Conservation (phyloP, 1,140 invertebrate species). For the Rhopalosiphum maidis region DNA sequence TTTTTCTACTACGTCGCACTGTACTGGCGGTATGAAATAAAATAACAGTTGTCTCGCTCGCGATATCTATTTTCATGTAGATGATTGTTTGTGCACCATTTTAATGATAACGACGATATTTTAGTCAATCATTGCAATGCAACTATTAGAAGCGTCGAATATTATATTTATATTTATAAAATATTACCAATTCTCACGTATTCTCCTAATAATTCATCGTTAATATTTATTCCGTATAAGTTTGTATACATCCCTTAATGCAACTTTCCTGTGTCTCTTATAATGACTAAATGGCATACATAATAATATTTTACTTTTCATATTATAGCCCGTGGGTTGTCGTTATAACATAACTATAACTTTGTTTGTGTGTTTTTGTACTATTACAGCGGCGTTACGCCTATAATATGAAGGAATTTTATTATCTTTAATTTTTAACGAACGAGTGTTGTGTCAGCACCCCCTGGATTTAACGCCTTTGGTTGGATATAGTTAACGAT, state of each 20-base stretch:
- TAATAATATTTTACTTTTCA: background rate
- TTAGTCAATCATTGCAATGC: too few relatives aligned
- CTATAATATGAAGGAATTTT: background rate
- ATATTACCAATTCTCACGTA: background rate
- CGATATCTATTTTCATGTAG: background rate
- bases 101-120: too few relatives aligned
- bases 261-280: background rate
- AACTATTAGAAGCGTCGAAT: too few relatives aligned
- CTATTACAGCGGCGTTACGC: background rate
- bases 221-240: background rate
- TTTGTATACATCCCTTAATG: background rate
- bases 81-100: too few relatives aligned
- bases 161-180: background rate
- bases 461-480: background rate
- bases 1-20: background rate
- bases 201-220: background rate
- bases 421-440: slow-evolving; percentile 34
- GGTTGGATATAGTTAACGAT: slow-evolving; percentile 21
- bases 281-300: background rate
- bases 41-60: background rate
- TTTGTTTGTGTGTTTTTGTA: background rate
- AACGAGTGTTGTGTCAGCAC: background rate
- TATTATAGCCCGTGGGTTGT: background rate
- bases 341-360: background rate
- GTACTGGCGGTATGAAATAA: background rate